Evolutionary conservation across 2,797 vertebrate species (phyloP), one percentile per base, ranked within the genome.

Genomic region (Heteromormyrus szaboi): DNA sequence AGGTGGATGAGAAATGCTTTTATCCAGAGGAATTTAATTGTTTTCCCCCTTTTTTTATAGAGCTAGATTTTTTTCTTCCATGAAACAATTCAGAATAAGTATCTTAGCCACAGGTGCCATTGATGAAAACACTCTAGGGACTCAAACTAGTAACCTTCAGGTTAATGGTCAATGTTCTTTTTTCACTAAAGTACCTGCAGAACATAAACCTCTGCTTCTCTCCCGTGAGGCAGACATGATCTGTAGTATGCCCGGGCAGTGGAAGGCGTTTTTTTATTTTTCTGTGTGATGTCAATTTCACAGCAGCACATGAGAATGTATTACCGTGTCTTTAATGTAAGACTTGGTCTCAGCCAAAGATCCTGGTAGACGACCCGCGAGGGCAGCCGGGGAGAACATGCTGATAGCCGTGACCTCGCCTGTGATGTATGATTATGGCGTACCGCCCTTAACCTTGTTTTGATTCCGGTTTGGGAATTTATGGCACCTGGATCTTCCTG

Each of bases 391-490:
- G 86, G 79, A 68, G 25, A 29, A 25, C 46, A 89, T 90, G 92
- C 88, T 46, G 86, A 89, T 83, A 48, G 90, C 88, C 89, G 88
- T 91, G 90, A 54, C 89, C 87, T 83, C 89, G 89, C 85, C 90
- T 92, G 90, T 91, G 91, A 95, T 92, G 90, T 89, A 93, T 85
- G 90, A 89, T 91, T 90, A 85, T 29, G 50, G 90, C 89, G 87
- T 33, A 86, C 87, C 51, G 29, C 89, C 89, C 83, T 56, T 94
- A 93, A 95, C 95, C 95, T 96, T 96, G 94, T 91, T 90, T 93
- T 93, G 95, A 95, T 94, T 95, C 96, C 95, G 92, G 51, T 93
- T 93, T 95, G 91, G 89, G 91, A 93, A 95, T 95, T 93, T 93
- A 96, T 95, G 91, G 90, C 90, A 88, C 89, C 79, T 88, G 91